phyloP scores from a whole-genome alignment of 2,113 vertebrate genomes.

The Acanthochromis polyacanthus region DNA sequence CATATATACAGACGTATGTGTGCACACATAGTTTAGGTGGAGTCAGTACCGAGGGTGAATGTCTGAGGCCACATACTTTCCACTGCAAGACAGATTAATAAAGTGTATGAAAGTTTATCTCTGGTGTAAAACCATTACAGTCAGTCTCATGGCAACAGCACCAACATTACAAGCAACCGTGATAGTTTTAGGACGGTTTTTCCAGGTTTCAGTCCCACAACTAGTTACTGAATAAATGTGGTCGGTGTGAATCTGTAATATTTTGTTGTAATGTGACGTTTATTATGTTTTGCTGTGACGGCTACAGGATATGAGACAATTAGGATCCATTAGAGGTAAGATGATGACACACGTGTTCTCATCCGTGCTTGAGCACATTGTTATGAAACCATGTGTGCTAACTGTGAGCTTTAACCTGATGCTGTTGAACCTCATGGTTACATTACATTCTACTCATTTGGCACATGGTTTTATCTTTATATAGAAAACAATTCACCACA shows the following conservation, averaged over 20 bases:
- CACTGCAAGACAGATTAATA: constrained; percentile 4
- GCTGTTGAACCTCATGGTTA: no score
- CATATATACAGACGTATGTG: not conserved
- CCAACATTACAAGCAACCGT: not conserved
- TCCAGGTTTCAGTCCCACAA: not conserved
- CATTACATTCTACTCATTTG: not conserved
- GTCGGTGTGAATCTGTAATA: not conserved
- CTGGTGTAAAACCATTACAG: constrained; percentile 31
- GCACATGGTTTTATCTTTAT: not conserved
- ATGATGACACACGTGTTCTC: not conserved
- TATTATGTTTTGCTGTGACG: not conserved
- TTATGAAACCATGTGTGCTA: not conserved
- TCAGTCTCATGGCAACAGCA: not conserved
- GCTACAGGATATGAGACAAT: not conserved
- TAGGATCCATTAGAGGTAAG: not conserved
- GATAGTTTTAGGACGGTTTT: not conserved
- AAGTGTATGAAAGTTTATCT: not conserved
- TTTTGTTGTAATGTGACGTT: not conserved
- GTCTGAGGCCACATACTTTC: constrained; percentile 41
- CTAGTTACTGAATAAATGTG: not conserved
- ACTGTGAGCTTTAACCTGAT: not conserved
- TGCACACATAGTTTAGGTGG: constrained; percentile 38
- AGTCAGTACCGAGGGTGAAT: constrained; percentile 28
- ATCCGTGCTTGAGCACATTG: not conserved
- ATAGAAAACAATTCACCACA: not conserved